Evolutionary conservation across 2,797 vertebrate genomes (phyloP).

Genomic region (Acestrorhynchus altus): DNA sequence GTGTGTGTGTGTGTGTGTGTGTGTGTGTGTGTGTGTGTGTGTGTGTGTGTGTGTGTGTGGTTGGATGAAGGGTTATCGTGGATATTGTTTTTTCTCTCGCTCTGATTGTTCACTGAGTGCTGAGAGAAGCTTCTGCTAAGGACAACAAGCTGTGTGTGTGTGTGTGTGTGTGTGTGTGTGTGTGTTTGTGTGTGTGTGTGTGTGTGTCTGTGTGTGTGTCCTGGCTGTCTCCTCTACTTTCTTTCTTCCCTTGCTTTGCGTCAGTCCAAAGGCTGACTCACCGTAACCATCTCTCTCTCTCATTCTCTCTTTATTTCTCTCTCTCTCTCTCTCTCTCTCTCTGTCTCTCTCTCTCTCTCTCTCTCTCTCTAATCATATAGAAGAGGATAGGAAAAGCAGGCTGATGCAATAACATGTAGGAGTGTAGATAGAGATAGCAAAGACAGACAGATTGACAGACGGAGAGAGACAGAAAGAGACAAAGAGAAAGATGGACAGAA

Average conservation of each 20-base stretch:
- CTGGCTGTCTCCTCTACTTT: constrained; percentile 32
- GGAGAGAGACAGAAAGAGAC: not conserved
- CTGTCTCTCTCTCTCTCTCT: constrained; percentile 8
- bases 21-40: no score
- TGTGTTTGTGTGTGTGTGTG: no score
- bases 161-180: no score
- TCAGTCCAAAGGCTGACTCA: constrained; percentile 35
- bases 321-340: constrained; percentile 9
- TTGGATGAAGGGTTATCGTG: no score
- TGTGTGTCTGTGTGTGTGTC: not conserved
- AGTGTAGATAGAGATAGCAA: not conserved
- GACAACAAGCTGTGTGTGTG: no score
- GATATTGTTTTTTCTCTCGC: no score
- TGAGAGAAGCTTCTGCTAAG: no score
- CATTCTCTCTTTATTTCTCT: no score
- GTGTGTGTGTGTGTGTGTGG: no score
- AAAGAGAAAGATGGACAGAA: not conserved
- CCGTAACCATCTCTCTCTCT: not conserved
- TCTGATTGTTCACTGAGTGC: no score
- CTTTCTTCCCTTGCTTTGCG: constrained; percentile 24
- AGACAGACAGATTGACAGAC: not conserved
- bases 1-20: no score
- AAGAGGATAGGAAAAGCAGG: not conserved
- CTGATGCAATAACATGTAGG: not conserved
- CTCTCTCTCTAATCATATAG: not conserved